Evolutionary conservation across 2,888 invertebrate genomes (phyloP), one percentile per base, ranked within the genome.

Genomic region (Drosophila phalerata): DNA sequence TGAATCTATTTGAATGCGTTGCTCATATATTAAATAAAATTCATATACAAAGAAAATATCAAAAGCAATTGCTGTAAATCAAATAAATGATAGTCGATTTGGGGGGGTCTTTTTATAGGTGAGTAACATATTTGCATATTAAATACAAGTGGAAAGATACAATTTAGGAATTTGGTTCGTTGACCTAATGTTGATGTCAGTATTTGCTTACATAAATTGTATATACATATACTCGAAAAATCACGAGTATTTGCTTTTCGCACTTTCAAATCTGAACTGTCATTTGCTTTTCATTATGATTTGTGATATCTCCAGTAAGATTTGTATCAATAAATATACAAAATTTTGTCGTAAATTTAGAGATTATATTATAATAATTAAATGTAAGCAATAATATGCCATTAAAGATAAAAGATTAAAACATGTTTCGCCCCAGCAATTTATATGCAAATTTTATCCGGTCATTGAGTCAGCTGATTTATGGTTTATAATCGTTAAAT

Each of bases 41-140:
- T 30, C 19, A 25, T 55, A 32, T 62, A 48, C 56, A 30, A 47
- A 47, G 45, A 40, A 64, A 25, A 77, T 78, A 74, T 67, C 55
- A 72, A 75, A 67, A 71, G 80, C 77, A 83, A 83, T 83, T 75
- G 83, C 72, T 60, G 83, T 81, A 81, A 81, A 81, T 82, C 81
- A 85, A 85, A 75, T 51, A 79, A 85, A 74, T 66, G 52, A 67
- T 49, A 48, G 49, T 45, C 48, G 49, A 42, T 25, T 25, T 38
- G 30, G 17, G 19, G 9, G 8, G 38, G 25, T 47, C 28, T 40
- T 47, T 40, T 28, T 69, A 47, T 37, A 57, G 3, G 15, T 60
- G 52, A 19, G 37, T 13, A 45, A 25, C 5, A 43, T 49, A 73
- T 69, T 53, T 62, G 57, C 43, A 65, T 56, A 56, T 65, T 17